Base-by-base conservation (phyloP, 2,113 vertebrate genomes). In the Eira barbara region DNA sequence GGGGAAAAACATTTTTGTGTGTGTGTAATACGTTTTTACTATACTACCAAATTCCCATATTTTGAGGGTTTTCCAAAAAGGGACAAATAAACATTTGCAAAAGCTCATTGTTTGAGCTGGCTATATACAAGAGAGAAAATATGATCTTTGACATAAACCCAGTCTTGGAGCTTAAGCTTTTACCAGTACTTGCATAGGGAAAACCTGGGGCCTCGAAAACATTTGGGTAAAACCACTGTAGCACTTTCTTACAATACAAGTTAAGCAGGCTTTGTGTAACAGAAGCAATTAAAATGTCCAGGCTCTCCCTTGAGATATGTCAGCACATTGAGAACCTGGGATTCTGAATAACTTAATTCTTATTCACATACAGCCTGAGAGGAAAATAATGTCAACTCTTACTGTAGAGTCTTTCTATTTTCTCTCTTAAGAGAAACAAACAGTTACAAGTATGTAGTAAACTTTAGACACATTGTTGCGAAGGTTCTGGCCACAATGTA, bases 1-100 rank as follows among this genome's bases (percentile, higher is more conserved):
- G 71, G 95, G 84, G 29, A 76, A 0, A 0, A 71, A n/a, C 1
- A 1, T 94, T 97, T 97, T 96, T 86, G 97, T 93, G 52, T 55
- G 52, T 83, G 73, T 96, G 74, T 83, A 93, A 90, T 92, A 94
- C 2, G 61, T 36, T 95, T 90, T 97, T 98, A 97, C 95, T 96
- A 94, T 61, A 57, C 20, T 97, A 59, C 1, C 31, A 97, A 78
- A 86, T 94, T 97, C 81, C 59, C 0, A 0, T 55, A 57, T 31
- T 82, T 98, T 89, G 87, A 11, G 71, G 29, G 7, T 27, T 94
- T 95, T 92, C 59, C 13, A 63, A 65, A 85, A 91, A 59, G 49
- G 5, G 76, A 55, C 31, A 92, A 97, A 80, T 86, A 89, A 74
- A 90, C 29, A 92, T 39, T 8, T 92, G 47, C 67, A 95, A n/a